A percentile compares a stretch with the other conserved stretches of the same genome.
These are phyloP conservation scores for Zootermopsis nevadensis DNA, from an alignment of 2,888 invertebrate genomes.

Conservation along the genomic window DNA sequence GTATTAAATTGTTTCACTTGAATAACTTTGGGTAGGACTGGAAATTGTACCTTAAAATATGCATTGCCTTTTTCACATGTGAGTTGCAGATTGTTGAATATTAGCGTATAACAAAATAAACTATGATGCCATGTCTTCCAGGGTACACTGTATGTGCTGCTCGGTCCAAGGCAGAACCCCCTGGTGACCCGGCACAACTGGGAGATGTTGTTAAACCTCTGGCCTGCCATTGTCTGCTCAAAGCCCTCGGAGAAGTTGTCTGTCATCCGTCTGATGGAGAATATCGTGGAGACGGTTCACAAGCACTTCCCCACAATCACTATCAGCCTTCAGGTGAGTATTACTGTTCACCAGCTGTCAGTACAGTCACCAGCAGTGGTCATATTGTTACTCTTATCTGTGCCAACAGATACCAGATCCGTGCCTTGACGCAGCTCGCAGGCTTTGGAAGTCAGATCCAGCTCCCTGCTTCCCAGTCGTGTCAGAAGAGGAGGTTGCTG, in stretches of 20 bases:
- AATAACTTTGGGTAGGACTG: no score
- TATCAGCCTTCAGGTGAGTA: conserved; percentile 62
- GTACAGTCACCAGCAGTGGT: no score
- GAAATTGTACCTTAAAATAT: no score
- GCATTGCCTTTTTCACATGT: no score
- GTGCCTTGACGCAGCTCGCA: conserved; percentile 66
- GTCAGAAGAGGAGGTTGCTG: conserved; percentile 59
- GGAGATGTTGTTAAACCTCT: conserved; percentile 75
- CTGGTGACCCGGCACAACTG: conserved; percentile 81
- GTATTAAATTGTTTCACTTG: no score
- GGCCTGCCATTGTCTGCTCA: conserved; percentile 83
- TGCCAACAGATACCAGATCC: conserved; percentile 64
- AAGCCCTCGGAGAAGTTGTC: conserved; percentile 88
- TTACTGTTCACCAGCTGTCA: background rate
- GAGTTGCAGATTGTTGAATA: no score
- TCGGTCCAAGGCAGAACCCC: conserved; percentile 74
- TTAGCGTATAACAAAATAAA: no score
- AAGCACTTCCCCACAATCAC: conserved; percentile 73
- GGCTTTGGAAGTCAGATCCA: conserved; percentile 63
- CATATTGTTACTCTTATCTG: background rate
- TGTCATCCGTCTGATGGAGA: conserved; percentile 69
- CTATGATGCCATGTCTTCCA: conserved; percentile 56
- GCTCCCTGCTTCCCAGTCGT: conserved; percentile 59
- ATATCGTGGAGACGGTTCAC: conserved; percentile 62
- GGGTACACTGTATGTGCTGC: conserved; percentile 82